Base-by-base conservation (phyloP, 2,797 vertebrate genomes). In the Melanotaenia boesemani region DNA sequence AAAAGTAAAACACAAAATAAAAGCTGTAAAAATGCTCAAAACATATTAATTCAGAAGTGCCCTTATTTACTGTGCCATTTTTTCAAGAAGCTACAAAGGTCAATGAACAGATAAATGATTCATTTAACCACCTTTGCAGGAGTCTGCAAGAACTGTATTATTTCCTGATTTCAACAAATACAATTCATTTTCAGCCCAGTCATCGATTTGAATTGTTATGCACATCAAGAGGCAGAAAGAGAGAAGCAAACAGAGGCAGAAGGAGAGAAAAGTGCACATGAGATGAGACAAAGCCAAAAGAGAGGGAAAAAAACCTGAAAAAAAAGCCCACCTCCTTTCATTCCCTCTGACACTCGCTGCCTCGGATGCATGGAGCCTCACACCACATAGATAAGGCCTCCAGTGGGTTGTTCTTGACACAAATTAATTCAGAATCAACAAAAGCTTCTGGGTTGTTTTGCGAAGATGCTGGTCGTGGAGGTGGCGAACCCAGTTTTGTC, bases 401-500 rank as follows among this genome's bases (percentile, higher is more conserved):
- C 18, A 22, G 72, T 75, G 87, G 79, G 70, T 81, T 89, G 67
- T 82, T 87, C 73, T 74, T 88, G 90, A 91, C 90, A 90, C 78
- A 88, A 91, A 92, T 90, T 46, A 87, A 91, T 95, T 92, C 88
- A 86, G 74, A 92, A 87, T 87, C 83, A 89, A 82, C 81, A 76
- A 86, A 87, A 83, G 76, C 76, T 70, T 30, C 46, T 57, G 36
- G 39, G 28, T 67, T 80, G 81, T 88, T 87, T 83, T 83, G 59
- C 61, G 41, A 66, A 73, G 54, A 65, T 77, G 48, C 63, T 37
- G 48, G 34, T 64, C 76, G 76, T 68, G 60, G 58, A 77, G 74
- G 74, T 46, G 56, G 70, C 30, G 22, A 32, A 41, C 37, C 18
- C 59, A 63, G 82, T 86, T 88, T 82, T 81, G 60, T 81, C 55